Percentiles rank a stretch among this genome's conserved stretches.
Conservation (phyloP, 2,113 vertebrate genomes). For the Oostethus manadensis region DNA sequence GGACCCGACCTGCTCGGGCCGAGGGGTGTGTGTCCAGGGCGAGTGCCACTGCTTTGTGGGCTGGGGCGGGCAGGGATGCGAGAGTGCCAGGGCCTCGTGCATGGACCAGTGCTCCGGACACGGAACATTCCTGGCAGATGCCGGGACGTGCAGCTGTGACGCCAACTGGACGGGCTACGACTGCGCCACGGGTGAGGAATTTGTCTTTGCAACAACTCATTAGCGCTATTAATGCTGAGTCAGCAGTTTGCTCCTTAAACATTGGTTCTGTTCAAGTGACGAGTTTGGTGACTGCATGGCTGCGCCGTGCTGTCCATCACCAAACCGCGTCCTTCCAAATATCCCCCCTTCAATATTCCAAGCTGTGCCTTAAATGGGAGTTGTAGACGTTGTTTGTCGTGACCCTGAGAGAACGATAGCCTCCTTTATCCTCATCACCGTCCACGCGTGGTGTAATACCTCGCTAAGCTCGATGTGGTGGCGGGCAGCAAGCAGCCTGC, state of each 20-base stretch:
- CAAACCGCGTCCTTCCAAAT: too few relatives aligned
- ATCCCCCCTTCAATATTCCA: constrained; percentile 44
- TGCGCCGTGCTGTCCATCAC: too few relatives aligned
- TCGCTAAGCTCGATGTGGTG: constrained; percentile 33
- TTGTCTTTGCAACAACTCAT: too few relatives aligned
- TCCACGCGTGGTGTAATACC: constrained; percentile 46
- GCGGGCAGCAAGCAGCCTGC: constrained; percentile 21
- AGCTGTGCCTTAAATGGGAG: constrained; percentile 56
- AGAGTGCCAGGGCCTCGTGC: constrained; percentile 88
- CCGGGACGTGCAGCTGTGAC: constrained; percentile 89
- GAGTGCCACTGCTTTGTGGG: constrained; percentile 95
- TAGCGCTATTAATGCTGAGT: too few relatives aligned
- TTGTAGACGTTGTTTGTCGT: constrained; percentile 49
- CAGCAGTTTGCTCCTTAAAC: too few relatives aligned
- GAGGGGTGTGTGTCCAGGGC: constrained; percentile 90
- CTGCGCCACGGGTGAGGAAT: constrained; percentile 84
- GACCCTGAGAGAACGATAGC: constrained; percentile 51
- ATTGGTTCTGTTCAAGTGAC: too few relatives aligned
- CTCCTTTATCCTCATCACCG: constrained; percentile 56
- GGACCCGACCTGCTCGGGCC: constrained; percentile 91
- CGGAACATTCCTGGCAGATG: constrained; percentile 84
- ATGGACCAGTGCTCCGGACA: constrained; percentile 96
- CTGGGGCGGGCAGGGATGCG: constrained; percentile 92
- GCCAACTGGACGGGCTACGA: constrained; percentile 93
- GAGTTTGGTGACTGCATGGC: too few relatives aligned